A percentile compares a stretch with the other conserved stretches of the same genome.
Conservation (phyloP, 2,888 invertebrate species). For the Dolomedes plantarius region DNA sequence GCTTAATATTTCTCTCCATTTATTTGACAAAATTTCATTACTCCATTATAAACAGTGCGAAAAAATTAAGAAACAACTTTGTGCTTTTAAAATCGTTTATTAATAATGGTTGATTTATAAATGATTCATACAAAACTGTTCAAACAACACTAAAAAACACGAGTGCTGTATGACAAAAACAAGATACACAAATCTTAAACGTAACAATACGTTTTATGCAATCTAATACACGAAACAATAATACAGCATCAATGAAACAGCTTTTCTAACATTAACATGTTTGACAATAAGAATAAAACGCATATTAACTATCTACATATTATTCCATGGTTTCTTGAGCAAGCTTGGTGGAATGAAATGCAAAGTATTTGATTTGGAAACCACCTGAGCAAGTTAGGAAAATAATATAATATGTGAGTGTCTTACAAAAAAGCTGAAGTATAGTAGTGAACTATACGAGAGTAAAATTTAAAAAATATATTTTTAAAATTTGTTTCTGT, state of each 20-base stretch:
- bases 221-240: constrained; percentile 49
- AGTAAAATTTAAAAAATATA: constrained; percentile 16
- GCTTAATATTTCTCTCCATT: too few relatives aligned
- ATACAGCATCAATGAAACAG: constrained; percentile 30
- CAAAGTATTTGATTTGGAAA: constrained; percentile 13
- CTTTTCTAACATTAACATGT: constrained; percentile 61
- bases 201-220: constrained; percentile 39
- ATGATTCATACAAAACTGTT: constrained; percentile 64
- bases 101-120: constrained; percentile 54
- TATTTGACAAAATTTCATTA: too few relatives aligned
- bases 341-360: constrained; percentile 14
- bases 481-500: neutral
- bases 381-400: constrained; percentile 14
- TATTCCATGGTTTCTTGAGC: constrained; percentile 19
- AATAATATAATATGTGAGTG: neutral
- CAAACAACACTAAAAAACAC: constrained; percentile 57
- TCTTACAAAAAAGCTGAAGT: neutral
- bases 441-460: neutral
- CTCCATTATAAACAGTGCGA: too few relatives aligned
- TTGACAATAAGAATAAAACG: constrained; percentile 23
- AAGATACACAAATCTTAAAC: constrained; percentile 55
- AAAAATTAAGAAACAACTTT: too few relatives aligned
- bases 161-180: constrained; percentile 39
- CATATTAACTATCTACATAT: constrained; percentile 50
- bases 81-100: constrained; percentile 59